Evolutionary conservation across 2,797 vertebrate genomes (phyloP), one percentile per base, ranked within the genome.

Genomic region (Lophura swinhoii): DNA sequence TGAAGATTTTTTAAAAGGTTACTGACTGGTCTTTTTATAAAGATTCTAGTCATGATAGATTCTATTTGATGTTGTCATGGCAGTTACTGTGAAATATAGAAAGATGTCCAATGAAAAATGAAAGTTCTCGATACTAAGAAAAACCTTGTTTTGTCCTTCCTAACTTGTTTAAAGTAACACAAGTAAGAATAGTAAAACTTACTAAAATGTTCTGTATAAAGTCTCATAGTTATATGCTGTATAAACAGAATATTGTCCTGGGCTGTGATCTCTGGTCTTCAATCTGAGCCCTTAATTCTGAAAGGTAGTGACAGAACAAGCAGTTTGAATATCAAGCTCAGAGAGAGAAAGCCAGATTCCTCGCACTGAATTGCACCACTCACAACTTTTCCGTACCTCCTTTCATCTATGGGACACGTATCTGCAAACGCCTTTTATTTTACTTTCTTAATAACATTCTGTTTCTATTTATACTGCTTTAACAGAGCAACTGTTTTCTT

Each of bases 401-500:
- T 14, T 3, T 46, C 48, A 81, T 44, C 55, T 44, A 41, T 5
- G 60, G 49, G 12, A 4, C 22, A 43, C 5, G 2, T 66, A 82
- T 14, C 14, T 74, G 60, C 91, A 73, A n/a, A 1, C 1, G 18
- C 21, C 2, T 88, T 90, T 75, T 72, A 35, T 76, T 94, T 88
- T 73, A n/a, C 16, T 78, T 20, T 87, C 17, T 77, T 49, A 49
- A 29, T 63, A 64, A 35, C 6, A 64, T 35, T 14, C 7, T 53
- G 4, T 22, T 92, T 88, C 55, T 82, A 71, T 70, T 79, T 64
- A 70, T 79, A 21, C 4, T 75, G 29, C 51, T 69, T 44, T 64
- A 85, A 66, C 28, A 76, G 85, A 78, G 20, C 15, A 90, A 23
- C 5, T 26, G 28, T 86, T 94, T 78, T 90, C 23, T 79, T 84